Evolutionary conservation across 2,797 vertebrate species (phyloP).

Genomic region (Pangasius djambal): DNA sequence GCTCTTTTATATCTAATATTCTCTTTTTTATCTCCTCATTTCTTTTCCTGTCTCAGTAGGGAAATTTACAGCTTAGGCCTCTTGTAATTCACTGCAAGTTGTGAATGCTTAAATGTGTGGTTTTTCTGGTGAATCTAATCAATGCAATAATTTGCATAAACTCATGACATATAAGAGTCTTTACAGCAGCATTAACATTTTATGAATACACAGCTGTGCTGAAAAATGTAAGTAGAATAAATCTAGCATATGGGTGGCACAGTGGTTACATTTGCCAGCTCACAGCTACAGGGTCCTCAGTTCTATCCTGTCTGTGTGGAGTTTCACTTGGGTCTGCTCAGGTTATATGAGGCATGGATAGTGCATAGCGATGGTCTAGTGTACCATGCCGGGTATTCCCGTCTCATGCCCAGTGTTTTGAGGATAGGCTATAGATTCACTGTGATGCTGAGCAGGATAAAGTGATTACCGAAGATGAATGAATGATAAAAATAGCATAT

Average conservation of each 20-base stretch:
- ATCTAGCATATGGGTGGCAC: background rate
- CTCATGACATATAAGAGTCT: background rate
- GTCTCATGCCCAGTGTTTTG: background rate
- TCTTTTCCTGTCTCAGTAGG: constrained; percentile 27
- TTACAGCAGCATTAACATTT: constrained; percentile 4
- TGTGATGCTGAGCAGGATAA: background rate
- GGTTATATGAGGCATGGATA: background rate
- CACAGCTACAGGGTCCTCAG: background rate
- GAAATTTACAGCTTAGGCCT: constrained; percentile 24
- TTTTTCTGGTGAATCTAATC: constrained; percentile 22
- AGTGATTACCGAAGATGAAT: background rate
- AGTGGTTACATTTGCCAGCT: constrained; percentile 4
- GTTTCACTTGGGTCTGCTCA: background rate
- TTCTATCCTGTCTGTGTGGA: background rate
- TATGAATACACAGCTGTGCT: constrained; percentile 2
- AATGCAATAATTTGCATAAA: constrained; percentile 15
- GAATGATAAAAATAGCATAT: background rate
- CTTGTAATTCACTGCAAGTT: constrained; percentile 30
- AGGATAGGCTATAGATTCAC: background rate
- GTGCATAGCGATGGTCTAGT: background rate
- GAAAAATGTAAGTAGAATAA: background rate
- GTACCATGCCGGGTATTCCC: background rate
- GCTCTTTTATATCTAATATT: constrained; percentile 44
- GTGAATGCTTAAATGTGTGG: background rate
- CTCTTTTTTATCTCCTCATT: constrained; percentile 40